phyloP scores from a whole-genome alignment of 2,797 vertebrate genomes.

The Pampus argenteus region DNA sequence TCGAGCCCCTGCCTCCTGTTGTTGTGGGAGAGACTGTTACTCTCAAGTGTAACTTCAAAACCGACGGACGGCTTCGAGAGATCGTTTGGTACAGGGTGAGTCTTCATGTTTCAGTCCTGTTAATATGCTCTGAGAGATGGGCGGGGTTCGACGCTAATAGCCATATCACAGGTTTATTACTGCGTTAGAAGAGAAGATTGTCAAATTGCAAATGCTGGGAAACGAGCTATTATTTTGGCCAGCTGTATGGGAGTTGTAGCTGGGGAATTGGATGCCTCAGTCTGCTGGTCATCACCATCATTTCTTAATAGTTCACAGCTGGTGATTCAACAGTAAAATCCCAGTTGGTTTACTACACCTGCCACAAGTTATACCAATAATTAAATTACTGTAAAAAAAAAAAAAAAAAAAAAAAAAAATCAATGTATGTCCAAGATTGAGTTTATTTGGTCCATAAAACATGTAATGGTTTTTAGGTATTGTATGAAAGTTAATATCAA shows the following conservation, averaged over 20 bases:
- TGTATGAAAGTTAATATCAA: constrained; percentile 15
- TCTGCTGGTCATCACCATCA: constrained; percentile 73
- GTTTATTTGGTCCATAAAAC: constrained; percentile 40
- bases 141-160: constrained; percentile 30
- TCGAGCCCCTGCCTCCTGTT: constrained; percentile 96
- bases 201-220: constrained; percentile 47
- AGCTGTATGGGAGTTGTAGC: constrained; percentile 64
- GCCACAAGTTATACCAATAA: constrained; percentile 65
- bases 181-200: constrained; percentile 24
- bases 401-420: constrained; percentile 13
- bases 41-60: constrained; percentile 99
- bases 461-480: constrained; percentile 31
- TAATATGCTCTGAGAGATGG: no score
- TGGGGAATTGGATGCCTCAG: constrained; percentile 73
- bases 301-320: constrained; percentile 83
- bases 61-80: constrained; percentile 96
- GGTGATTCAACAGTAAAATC: constrained; percentile 74
- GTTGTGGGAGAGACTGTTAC: constrained; percentile 98
- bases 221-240: constrained; percentile 55
- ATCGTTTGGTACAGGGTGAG: constrained; percentile 99
- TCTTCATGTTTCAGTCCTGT: constrained; percentile 22
- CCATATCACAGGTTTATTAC: constrained; percentile 31
- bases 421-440: constrained; percentile 19
- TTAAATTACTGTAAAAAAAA: constrained; percentile 60
- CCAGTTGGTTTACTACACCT: constrained; percentile 66